Conservation (phyloP, 2,113 vertebrate species). For the Hippocampus mohnikei region DNA sequence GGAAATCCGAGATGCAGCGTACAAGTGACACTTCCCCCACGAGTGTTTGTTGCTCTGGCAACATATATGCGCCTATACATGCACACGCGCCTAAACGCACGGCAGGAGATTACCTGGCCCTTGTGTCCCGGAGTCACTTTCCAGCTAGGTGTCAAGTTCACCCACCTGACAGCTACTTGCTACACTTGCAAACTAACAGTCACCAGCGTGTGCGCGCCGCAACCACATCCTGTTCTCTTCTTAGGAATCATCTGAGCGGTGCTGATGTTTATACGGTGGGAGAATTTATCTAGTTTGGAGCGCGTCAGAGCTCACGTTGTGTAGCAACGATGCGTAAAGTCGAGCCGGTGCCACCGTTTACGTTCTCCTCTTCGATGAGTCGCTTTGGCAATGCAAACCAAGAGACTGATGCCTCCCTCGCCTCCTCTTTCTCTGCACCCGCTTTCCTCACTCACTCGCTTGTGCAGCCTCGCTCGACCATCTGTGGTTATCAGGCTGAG, state of each 20-base stretch:
- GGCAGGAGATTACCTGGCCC: not conserved
- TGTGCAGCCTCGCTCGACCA: conserved; percentile 57
- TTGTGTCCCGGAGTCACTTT: conserved; percentile 53
- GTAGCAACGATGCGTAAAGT: conserved; percentile 19
- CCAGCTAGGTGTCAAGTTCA: conserved; percentile 58
- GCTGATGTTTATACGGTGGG: conserved; percentile 8
- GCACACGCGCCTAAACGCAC: conserved; percentile 1
- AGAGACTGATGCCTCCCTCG: conserved; percentile 47
- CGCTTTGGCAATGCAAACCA: conserved; percentile 34
- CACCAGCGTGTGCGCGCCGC: conserved; percentile 10
- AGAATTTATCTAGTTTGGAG: conserved; percentile 31
- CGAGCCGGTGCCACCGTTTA: conserved; percentile 6
- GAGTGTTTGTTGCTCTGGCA: conserved; percentile 15
- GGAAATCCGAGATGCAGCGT: conserved; percentile 58
- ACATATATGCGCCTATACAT: conserved; percentile 13
- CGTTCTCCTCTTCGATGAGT: conserved; percentile 27
- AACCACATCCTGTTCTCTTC: conserved; percentile 45
- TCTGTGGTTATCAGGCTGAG: conserved; percentile 71
- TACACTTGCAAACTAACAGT: conserved; percentile 24
- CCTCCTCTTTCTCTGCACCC: conserved; percentile 37
- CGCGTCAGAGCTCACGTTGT: conserved; percentile 17
- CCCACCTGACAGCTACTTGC: conserved; percentile 52
- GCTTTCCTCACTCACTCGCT: conserved; percentile 40
- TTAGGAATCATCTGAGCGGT: conserved; percentile 10
- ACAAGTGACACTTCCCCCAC: conserved; percentile 64